Base-by-base conservation (phyloP, 2,113 vertebrate species). In the Calyptommatus sinebrachiatus region DNA sequence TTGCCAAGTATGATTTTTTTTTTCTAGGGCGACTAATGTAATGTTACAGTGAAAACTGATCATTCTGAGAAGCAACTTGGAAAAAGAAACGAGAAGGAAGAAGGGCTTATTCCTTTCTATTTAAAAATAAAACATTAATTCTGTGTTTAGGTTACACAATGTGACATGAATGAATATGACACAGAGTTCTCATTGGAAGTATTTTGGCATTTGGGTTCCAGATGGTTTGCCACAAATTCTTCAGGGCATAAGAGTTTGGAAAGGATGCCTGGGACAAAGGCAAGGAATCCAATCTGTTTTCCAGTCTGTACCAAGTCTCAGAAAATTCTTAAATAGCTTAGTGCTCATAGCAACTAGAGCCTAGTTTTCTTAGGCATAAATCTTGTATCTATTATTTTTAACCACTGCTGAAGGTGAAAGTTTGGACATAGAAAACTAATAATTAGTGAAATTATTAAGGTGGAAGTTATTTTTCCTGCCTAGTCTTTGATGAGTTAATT, bases 181-280 rank as follows among this genome's bases (percentile, higher is more conserved):
- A 1, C 9, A 53, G 62, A 29, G 14, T 20, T 5, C 29, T 0
- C 29, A 16, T 29, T 78, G 29, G 53, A 80, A 12, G 63, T 68
- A 7, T 80, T 84, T 73, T 77, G 78, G 69, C 79, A 75, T 81
- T 81, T 81, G 65, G 72, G 66, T 70, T 41, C 79, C 71, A 75
- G 65, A 82, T 78, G 84, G 24, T 79, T 88, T 79, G 60, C 48
- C 84, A 9, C 10, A 29, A 68, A 83, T 85, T 18, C 60, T 83
- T 0, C n/a, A 70, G 77, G 46, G 78, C 65, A 9, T 69, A 70
- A 87, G 71, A 67, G 70, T 7, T 57, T 74, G 26, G 76, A 79
- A 83, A 81, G 8, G 8, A 71, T 82, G 21, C 84, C 91, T 73
- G 77, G 80, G 81, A 80, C 46, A 12, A 3, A 26, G 60, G 57